Conservation (phyloP, 1,140 invertebrate genomes). For the Delia radicum region DNA sequence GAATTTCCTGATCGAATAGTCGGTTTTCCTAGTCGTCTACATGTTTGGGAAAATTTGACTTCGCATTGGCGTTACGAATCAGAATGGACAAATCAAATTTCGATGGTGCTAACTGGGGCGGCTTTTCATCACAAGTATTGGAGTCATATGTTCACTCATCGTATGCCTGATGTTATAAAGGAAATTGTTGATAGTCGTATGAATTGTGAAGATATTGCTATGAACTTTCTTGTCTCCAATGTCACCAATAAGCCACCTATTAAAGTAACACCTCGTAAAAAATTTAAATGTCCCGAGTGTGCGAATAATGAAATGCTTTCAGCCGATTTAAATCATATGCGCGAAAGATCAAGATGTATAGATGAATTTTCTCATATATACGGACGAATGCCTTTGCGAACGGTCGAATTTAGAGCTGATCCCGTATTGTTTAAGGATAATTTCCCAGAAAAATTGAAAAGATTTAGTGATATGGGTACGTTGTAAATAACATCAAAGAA, state of each 20-base stretch:
- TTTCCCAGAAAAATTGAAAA: conserved; percentile 83
- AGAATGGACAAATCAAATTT: conserved; percentile 93
- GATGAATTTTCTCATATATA: conserved; percentile 82
- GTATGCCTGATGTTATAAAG: conserved; percentile 77
- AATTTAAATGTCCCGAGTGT: conserved; percentile 96
- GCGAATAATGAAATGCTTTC: conserved; percentile 92
- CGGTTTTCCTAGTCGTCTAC: conserved; percentile 86
- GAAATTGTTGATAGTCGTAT: conserved; percentile 87
- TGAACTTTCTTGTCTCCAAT: conserved; percentile 98
- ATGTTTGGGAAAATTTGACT: conserved; percentile 86
- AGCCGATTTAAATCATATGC: conserved; percentile 89
- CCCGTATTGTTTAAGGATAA: conserved; percentile 90
- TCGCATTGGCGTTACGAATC: conserved; percentile 87
- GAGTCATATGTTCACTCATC: conserved; percentile 85
- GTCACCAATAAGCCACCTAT: conserved; percentile 95
- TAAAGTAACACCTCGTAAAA: conserved; percentile 96
- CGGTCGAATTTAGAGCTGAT: conserved; percentile 91
- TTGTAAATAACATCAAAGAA: too few species aligned
- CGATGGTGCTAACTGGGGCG: conserved; percentile 91
- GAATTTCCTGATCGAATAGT: conserved; percentile 93
- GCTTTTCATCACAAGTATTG: conserved; percentile 93
- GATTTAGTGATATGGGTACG: conserved; percentile 84
- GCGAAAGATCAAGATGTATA: conserved; percentile 89
- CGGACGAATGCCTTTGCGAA: conserved; percentile 82
- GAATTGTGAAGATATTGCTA: conserved; percentile 99